These are phyloP conservation scores for Himalopsyche japonica DNA, from an alignment of 2,888 invertebrate genomes.

Conservation along the genomic window DNA sequence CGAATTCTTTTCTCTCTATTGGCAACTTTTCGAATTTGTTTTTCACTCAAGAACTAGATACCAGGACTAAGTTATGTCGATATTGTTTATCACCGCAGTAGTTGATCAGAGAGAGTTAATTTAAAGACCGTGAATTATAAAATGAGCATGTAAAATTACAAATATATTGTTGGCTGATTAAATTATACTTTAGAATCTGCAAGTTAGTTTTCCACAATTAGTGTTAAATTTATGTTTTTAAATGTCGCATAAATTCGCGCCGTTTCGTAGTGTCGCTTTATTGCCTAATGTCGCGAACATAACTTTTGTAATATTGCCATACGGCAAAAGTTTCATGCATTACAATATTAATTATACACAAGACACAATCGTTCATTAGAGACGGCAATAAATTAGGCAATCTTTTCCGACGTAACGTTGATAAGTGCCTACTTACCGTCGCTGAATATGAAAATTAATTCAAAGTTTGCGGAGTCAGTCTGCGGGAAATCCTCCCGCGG, in stretches of 20 bases:
- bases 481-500: conserved; percentile 25
- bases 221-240: no score
- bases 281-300: neutral
- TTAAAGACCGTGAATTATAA: no score
- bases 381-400: conserved; percentile 33
- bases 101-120: no score
- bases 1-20: no score
- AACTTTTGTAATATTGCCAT: neutral
- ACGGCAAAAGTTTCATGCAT: neutral
- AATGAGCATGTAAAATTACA: no score
- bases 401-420: conserved; percentile 33
- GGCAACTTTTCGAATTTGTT: no score
- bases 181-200: no score
- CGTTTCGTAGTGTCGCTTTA: neutral
- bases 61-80: no score
- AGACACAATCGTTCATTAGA: conserved; percentile 35
- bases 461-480: conserved; percentile 28
- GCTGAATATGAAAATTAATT: conserved; percentile 34
- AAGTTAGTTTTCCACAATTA: no score
- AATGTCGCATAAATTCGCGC: neutral
- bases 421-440: conserved; percentile 23
- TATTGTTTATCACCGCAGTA: no score
- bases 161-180: no score
- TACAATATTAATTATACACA: conserved; percentile 24
- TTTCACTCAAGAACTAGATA: no score